Evolutionary conservation across 2,797 vertebrate species (phyloP).

Genomic region (Sternarchorhynchus goeldii): DNA sequence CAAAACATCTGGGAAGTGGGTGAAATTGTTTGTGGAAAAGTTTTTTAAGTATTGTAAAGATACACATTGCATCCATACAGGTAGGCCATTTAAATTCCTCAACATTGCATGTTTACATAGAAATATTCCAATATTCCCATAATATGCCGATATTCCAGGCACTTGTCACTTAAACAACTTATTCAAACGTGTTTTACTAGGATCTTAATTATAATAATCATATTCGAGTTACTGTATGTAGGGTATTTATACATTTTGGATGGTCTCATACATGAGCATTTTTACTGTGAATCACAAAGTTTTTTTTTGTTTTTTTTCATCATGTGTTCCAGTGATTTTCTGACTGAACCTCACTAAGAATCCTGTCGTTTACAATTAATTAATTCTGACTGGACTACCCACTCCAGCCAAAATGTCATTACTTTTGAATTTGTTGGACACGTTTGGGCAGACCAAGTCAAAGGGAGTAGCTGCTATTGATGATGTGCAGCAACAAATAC

Average conservation of each 20-base stretch:
- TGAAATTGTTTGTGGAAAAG: conserved; percentile 46
- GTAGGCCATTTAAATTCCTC: conserved; percentile 40
- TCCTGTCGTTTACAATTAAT: no score
- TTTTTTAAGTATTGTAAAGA: conserved; percentile 44
- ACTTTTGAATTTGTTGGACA: no score
- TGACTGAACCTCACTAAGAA: no score
- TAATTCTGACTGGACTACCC: no score
- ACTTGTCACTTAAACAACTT: neutral
- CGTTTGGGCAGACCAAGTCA: no score
- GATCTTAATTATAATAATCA: neutral
- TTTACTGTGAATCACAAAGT: neutral
- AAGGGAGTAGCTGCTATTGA: no score
- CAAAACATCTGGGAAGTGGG: conserved; percentile 43
- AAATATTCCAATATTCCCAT: conserved; percentile 61
- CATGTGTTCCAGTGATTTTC: no score
- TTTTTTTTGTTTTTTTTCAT: no score
- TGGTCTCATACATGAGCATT: neutral
- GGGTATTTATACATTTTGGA: neutral
- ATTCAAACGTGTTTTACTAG: neutral
- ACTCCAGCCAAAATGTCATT: no score
- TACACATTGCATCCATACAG: conserved; percentile 46
- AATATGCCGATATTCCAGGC: conserved; percentile 35
- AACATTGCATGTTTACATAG: conserved; percentile 37
- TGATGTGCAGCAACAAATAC: no score
- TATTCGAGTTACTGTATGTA: neutral